Percentiles rank a stretch among this genome's conserved stretches.
These are phyloP conservation scores for Apteryx owenii DNA, from an alignment of 2,113 vertebrate species.

Conservation along the genomic window DNA sequence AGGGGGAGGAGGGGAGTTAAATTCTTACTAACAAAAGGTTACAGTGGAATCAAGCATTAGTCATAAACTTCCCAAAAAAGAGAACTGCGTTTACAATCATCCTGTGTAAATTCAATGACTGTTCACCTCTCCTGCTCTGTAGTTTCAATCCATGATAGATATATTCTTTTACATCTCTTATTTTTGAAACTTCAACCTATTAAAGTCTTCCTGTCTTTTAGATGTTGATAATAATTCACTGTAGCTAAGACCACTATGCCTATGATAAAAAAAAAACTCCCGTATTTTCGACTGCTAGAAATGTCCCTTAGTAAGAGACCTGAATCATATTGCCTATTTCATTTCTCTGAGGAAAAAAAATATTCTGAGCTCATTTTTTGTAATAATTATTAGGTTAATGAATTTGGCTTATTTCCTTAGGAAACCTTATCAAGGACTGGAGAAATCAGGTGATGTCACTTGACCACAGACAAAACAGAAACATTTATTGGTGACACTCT, in stretches of 20 bases:
- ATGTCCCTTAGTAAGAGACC: neutral
- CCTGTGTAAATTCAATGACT: neutral
- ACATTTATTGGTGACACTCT: neutral
- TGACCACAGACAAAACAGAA: neutral
- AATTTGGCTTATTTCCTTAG: neutral
- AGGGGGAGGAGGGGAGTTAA: neutral
- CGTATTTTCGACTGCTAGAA: neutral
- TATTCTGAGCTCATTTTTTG: neutral
- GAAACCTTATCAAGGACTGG: neutral
- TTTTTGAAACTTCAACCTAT: neutral
- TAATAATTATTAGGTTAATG: neutral
- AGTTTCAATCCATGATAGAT: neutral
- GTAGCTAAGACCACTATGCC: neutral
- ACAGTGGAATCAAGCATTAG: neutral
- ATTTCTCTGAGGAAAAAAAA: neutral
- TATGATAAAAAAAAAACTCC: neutral
- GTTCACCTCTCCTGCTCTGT: neutral
- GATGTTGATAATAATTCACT: neutral
- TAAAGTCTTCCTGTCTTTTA: neutral
- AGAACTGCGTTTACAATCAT: neutral
- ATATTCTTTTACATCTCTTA: neutral
- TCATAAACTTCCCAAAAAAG: neutral
- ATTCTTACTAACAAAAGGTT: neutral
- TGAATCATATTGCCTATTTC: neutral
- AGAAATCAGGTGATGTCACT: neutral